Evolutionary conservation across 2,797 vertebrate species (phyloP), one percentile per base, ranked within the genome.

Genomic region (Glyptemys insculpta): DNA sequence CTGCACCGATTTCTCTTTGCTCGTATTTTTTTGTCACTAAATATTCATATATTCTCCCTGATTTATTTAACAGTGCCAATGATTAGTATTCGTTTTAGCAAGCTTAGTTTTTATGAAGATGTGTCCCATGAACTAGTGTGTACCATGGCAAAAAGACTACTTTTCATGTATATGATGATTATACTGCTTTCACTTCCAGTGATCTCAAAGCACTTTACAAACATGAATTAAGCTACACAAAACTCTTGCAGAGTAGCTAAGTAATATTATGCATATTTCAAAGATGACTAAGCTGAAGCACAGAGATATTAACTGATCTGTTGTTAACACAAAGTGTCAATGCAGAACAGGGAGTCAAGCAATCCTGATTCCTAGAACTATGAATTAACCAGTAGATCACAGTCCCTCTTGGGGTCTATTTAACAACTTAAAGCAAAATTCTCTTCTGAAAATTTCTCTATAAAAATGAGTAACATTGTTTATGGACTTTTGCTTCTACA

Each of bases 1-100:
- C 50, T 92, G 94, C 79, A 93, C 86, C 89, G 47, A 49, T 83
- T 86, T 94, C 47, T 85, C 81, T 84, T 91, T 90, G 9, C n/a
- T 83, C 19, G 23, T 86, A 92, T 15, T 29, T 91, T 96, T 94
- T 76, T 54, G 25, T 81, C 83, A 87, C 37, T 89, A 91, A 89
- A 83, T 91, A 83, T 87, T 94, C 41, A 57, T 86, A 47, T 81
- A 54, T 0, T 9, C 21, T 85, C 74, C 8, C 44, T 93, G 47
- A 93, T 91, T 89, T 94, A 92, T 85, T 92, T 83, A 91, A 76
- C 15, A 49, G 8, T 86, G 56, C 57, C 53, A 78, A 5, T 92
- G 44, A 76, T 79, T 90, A 83, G 49, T 81, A 85, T 85, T 87
- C 4, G 29, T 92, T 94, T 91, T 25, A 76, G 89, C 53, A 89